A percentile compares a stretch with the other conserved stretches of the same genome.
These are phyloP conservation scores for Poecilia velifera DNA, from an alignment of 2,797 vertebrate species.

Conservation along the genomic window DNA sequence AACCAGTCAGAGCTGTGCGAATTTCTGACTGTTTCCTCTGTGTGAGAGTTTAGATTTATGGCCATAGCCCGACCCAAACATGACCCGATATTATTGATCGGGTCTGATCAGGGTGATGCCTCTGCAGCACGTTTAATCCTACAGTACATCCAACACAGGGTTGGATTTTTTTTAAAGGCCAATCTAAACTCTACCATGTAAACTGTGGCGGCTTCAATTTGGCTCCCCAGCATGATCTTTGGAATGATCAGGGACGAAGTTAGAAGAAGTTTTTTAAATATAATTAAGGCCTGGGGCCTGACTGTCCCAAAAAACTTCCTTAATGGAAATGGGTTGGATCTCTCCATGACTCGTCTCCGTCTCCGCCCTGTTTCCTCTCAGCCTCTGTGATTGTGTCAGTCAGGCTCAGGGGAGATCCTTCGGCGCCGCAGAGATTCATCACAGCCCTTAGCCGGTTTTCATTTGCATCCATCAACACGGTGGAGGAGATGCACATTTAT, in stretches of 20 bases:
- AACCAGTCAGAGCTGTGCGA: not conserved
- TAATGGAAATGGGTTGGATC: constrained; percentile 70
- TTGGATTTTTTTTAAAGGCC: too few relatives aligned
- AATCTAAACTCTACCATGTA: constrained; percentile 2
- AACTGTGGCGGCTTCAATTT: constrained; percentile 59
- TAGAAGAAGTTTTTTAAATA: constrained; percentile 12
- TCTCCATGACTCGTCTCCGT: constrained; percentile 54
- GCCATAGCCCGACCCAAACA: too few relatives aligned
- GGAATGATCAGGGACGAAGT: constrained; percentile 47
- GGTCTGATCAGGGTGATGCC: too few relatives aligned
- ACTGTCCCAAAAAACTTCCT: constrained; percentile 35
- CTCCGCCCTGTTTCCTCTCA: constrained; percentile 39
- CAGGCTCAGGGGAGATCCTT: constrained; percentile 52
- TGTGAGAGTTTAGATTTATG: too few relatives aligned
- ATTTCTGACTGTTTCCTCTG: constrained; percentile 28
- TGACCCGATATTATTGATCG: too few relatives aligned
- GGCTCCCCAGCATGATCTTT: constrained; percentile 48
- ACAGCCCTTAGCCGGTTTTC: constrained; percentile 62
- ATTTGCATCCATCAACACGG: constrained; percentile 59
- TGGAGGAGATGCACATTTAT: constrained; percentile 10
- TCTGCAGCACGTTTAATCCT: too few relatives aligned
- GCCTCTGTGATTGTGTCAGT: constrained; percentile 10
- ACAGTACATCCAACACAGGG: too few relatives aligned
- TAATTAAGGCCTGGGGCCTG: constrained; percentile 56
- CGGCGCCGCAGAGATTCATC: constrained; percentile 46